phyloP scores from a whole-genome alignment of 2,888 invertebrate genomes.

The Phoenoteleia sp. region DNA sequence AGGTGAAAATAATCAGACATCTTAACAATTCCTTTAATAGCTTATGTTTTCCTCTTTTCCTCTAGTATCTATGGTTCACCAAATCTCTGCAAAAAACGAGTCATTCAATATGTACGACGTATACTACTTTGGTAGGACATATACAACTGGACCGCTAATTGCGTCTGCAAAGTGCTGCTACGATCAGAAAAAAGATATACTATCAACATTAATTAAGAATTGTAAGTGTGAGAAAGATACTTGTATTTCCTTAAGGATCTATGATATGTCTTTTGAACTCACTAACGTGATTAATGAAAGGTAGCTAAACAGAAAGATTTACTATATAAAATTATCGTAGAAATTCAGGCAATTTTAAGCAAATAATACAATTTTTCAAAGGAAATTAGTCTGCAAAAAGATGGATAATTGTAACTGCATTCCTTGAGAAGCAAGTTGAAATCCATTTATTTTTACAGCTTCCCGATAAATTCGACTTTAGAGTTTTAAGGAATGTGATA shows the following conservation, averaged over 20 bases:
- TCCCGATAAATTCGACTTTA: constrained; percentile 3
- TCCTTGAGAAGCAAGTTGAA: not conserved
- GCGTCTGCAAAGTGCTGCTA: constrained; percentile 45
- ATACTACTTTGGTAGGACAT: constrained; percentile 21
- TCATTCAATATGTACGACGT: not conserved
- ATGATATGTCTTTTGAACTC: constrained; percentile 21
- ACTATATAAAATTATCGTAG: constrained; percentile 12
- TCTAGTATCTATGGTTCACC: not conserved
- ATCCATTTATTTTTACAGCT: not conserved
- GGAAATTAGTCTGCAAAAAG: constrained; percentile 7
- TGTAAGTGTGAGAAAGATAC: constrained; percentile 64
- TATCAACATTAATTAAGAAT: constrained; percentile 64
- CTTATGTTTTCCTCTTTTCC: constrained; percentile 3
- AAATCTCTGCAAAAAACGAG: constrained; percentile 28
- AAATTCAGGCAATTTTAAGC: not conserved
- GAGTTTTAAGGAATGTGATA: not conserved
- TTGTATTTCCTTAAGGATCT: constrained; percentile 58
- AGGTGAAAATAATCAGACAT: constrained; percentile 19
- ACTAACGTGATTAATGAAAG: constrained; percentile 36
- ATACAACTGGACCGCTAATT: constrained; percentile 53
- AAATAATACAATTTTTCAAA: constrained; percentile 22
- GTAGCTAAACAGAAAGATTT: constrained; percentile 18
- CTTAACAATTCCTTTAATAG: constrained; percentile 35
- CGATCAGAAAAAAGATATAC: constrained; percentile 39
- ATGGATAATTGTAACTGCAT: not conserved